Evolutionary conservation across 2,113 vertebrate genomes (phyloP).

Genomic region (Natator depressus): DNA sequence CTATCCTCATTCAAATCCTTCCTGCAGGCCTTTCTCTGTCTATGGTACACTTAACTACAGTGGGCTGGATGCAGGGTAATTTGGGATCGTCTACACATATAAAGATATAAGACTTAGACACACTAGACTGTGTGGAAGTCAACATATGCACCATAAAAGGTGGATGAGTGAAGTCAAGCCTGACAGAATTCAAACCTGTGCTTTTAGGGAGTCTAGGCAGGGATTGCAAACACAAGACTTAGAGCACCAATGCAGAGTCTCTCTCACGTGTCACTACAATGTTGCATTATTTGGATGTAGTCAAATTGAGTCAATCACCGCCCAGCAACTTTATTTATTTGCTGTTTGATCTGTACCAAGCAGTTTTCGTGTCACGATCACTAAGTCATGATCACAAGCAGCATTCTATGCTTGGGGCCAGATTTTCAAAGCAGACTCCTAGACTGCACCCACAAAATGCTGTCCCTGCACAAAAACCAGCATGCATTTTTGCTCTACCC

Average conservation of each 20-base stretch:
- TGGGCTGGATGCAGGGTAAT: background rate
- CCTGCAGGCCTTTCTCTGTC: background rate
- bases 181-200: background rate
- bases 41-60: background rate
- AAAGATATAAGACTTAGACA: accelerated
- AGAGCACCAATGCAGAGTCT: background rate
- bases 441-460: too few relatives aligned
- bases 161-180: background rate
- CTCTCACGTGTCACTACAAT: background rate
- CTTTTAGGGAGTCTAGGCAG: background rate
- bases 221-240: background rate
- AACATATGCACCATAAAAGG: background rate
- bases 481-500: too few relatives aligned
- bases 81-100: background rate
- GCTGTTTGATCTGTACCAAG: too few relatives aligned
- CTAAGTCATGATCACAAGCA: too few relatives aligned
- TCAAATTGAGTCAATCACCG: too few relatives aligned
- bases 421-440: too few relatives aligned
- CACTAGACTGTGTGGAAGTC: background rate
- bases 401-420: too few relatives aligned
- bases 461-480: too few relatives aligned
- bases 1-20: accelerated
- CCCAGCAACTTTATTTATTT: too few relatives aligned
- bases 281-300: too few relatives aligned
- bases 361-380: too few relatives aligned